Percentiles rank a stretch among this genome's conserved stretches.
Conservation (phyloP, 2,797 vertebrate species). For the Enteromius thamalakanensis region DNA sequence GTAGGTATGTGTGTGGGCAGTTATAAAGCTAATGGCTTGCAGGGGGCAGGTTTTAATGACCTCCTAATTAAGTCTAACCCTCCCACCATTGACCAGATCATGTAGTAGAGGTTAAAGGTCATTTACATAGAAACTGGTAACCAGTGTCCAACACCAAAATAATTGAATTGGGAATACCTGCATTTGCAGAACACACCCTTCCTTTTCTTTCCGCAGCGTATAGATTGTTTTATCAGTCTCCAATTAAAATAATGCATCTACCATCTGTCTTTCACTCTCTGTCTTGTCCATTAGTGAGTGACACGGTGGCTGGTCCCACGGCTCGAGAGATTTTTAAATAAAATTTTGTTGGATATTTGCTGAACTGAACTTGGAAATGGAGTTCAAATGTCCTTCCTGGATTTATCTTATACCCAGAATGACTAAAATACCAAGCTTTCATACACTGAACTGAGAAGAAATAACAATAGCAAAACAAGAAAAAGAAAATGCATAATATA, state of each 20-base stretch:
- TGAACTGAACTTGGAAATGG: neutral
- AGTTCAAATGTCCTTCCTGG: neutral
- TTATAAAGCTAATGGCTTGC: conserved; percentile 68
- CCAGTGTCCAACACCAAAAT: conserved; percentile 68
- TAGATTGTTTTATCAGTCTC: neutral
- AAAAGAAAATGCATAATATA: no score
- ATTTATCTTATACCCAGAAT: neutral
- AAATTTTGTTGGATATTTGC: neutral
- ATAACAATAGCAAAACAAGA: neutral
- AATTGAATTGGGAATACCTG: conserved; percentile 66
- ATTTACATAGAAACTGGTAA: conserved; percentile 74
- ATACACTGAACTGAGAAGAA: neutral
- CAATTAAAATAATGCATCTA: neutral
- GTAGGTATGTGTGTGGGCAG: conserved; percentile 58
- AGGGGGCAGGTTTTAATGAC: conserved; percentile 75
- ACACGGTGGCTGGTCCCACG: neutral
- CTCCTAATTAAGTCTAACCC: conserved; percentile 75
- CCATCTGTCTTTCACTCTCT: neutral
- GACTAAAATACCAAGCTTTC: neutral
- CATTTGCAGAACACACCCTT: conserved; percentile 4
- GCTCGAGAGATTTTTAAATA: neutral
- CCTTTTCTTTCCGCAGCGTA: neutral
- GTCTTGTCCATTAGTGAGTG: neutral
- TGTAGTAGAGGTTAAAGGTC: conserved; percentile 77
- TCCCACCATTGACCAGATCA: conserved; percentile 78